Percentiles rank a stretch among this genome's conserved stretches.
These are phyloP conservation scores for Macrotis lagotis DNA, from an alignment of 2,113 vertebrate genomes.

Conservation along the genomic window DNA sequence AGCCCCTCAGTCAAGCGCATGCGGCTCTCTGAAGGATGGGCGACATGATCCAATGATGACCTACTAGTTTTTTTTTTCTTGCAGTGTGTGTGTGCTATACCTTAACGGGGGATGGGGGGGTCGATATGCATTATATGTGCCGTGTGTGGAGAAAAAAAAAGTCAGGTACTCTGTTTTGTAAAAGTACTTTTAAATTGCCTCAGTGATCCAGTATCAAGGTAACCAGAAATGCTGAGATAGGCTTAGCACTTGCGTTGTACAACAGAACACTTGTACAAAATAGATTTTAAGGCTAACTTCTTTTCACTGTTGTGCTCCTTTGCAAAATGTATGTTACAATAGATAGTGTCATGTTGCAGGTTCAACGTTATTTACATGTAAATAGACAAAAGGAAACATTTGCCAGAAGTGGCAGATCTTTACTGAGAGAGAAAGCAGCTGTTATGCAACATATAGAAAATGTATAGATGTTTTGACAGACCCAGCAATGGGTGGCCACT, in stretches of 20 bases:
- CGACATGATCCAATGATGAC: constrained; percentile 94
- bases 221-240: constrained; percentile 92
- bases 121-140: constrained; percentile 98
- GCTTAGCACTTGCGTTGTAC: constrained; percentile 97
- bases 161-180: constrained; percentile 99
- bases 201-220: constrained; percentile 94
- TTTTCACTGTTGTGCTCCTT: constrained; percentile 98
- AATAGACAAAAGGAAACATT: constrained; percentile 94
- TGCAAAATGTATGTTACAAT: constrained; percentile 99
- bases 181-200: constrained; percentile 98
- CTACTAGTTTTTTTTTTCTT: constrained; percentile 88
- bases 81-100: constrained; percentile 95
- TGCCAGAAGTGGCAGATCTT: constrained; percentile 93
- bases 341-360: constrained; percentile 99
- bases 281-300: constrained; percentile 95
- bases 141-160: constrained; percentile 92
- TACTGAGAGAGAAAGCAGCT: constrained; percentile 96
- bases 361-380: constrained; percentile 99
- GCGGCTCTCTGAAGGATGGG: constrained; percentile 98
- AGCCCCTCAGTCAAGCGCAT: constrained; percentile 98
- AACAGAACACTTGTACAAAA: constrained; percentile 97
- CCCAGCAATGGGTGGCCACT: constrained; percentile 86
- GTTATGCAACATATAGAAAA: constrained; percentile 99
- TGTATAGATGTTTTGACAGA: constrained; percentile 95
- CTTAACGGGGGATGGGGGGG: constrained; percentile 90